Evolutionary conservation across 2,797 vertebrate genomes (phyloP).

Genomic region (Sebastes nivosus): DNA sequence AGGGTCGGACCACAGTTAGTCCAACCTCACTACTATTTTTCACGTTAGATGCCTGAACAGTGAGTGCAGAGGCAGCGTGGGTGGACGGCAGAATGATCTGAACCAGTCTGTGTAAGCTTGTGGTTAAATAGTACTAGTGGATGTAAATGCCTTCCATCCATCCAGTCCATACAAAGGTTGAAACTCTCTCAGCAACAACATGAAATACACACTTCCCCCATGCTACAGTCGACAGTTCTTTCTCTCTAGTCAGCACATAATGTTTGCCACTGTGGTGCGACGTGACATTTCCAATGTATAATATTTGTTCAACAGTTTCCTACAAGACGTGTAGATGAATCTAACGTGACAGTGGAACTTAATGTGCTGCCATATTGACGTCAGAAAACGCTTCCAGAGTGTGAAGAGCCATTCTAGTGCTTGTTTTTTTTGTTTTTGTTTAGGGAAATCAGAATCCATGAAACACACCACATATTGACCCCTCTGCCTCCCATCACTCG

Average conservation of each 20-base stretch:
- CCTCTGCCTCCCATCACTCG: not conserved
- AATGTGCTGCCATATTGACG: not conserved
- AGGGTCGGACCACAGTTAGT: not conserved
- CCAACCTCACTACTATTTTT: not conserved
- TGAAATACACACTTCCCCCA: not conserved
- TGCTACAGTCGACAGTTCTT: not conserved
- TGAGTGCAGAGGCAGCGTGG: not conserved
- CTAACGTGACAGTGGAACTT: constrained; percentile 1
- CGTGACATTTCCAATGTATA: constrained; percentile 28
- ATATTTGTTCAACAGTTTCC: constrained; percentile 6
- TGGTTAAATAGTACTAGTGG: constrained; percentile 24
- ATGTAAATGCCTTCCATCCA: constrained; percentile 25
- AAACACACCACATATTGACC: not conserved
- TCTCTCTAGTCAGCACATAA: constrained; percentile 4
- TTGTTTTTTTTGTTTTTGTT: not conserved
- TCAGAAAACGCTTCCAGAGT: not conserved
- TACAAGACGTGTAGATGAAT: not conserved
- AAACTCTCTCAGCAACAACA: not conserved
- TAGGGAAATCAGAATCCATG: not conserved
- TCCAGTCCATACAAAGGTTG: not conserved
- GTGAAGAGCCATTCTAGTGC: not conserved
- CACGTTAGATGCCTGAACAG: not conserved
- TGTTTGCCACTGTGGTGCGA: constrained; percentile 15
- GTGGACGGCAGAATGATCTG: not conserved
- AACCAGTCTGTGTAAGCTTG: constrained; percentile 39